These are phyloP conservation scores for Ceratoteleas bidentatus DNA, from an alignment of 1,140 invertebrate species.

Conservation along the genomic window DNA sequence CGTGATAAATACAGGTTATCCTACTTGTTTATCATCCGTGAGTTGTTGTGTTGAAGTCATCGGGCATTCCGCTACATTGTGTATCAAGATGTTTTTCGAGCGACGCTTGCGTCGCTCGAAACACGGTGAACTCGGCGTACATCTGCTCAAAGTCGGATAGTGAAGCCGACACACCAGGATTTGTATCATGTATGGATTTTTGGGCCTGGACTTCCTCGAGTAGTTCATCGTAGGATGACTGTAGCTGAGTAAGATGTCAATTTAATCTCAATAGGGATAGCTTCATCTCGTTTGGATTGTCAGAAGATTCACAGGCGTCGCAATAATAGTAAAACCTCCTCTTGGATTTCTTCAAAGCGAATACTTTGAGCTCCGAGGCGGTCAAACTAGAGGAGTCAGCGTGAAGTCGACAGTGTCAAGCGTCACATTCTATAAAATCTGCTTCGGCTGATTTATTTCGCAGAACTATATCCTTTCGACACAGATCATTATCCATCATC, in stretches of 20 bases:
- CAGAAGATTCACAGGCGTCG: background rate
- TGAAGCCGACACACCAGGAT: no score
- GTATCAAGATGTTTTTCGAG: no score
- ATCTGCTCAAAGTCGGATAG: no score
- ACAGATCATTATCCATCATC: no score
- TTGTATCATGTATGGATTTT: no score
- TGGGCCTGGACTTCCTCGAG: background rate
- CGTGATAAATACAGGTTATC: no score
- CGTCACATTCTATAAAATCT: background rate
- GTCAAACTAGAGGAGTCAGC: background rate
- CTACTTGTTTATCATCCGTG: no score
- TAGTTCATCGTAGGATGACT: background rate
- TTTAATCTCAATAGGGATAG: background rate
- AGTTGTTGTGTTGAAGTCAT: no score
- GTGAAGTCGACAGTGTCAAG: background rate
- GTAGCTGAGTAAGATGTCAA: background rate
- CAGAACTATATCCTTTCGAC: background rate
- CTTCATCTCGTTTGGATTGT: no score
- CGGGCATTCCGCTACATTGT: no score
- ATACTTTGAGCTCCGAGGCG: background rate
- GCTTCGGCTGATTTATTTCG: background rate
- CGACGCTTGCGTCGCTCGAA: no score
- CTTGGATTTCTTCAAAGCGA: background rate
- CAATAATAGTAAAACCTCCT: background rate
- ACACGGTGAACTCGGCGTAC: no score